A percentile compares a stretch with the other conserved stretches of the same genome.
Conservation (phyloP, 2,113 vertebrate genomes). For the Puntigrus tetrazona region DNA sequence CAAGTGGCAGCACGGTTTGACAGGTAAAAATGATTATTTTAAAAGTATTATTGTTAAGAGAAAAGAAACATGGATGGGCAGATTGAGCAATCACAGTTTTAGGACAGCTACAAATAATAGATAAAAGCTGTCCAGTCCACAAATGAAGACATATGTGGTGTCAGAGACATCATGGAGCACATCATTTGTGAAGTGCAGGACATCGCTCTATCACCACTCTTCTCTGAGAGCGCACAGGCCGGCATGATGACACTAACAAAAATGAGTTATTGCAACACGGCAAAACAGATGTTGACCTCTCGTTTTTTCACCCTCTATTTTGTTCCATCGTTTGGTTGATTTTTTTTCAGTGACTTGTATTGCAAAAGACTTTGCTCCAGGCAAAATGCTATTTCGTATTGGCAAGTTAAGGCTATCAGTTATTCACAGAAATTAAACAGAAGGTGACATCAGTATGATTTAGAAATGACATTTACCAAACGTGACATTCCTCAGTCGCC, state of each 20-base stretch:
- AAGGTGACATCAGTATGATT: slow-evolving; percentile 52
- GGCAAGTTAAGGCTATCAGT: slow-evolving; percentile 64
- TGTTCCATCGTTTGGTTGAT: slow-evolving; percentile 40
- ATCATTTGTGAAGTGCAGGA: slow-evolving; percentile 14
- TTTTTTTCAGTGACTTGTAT: slow-evolving; percentile 38
- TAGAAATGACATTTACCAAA: slow-evolving; percentile 10
- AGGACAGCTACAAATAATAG: slow-evolving; percentile 28
- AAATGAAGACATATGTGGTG: slow-evolving; percentile 13
- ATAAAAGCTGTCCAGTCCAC: slow-evolving; percentile 7
- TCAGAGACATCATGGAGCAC: not conserved
- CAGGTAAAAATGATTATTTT: slow-evolving; percentile 37
- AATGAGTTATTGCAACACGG: slow-evolving; percentile 51
- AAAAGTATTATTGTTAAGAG: slow-evolving; percentile 32
- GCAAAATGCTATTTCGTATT: slow-evolving; percentile 49
- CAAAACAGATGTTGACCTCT: slow-evolving; percentile 19
- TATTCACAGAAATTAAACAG: slow-evolving; percentile 54
- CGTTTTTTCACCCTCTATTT: not conserved
- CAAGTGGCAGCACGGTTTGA: slow-evolving; percentile 23
- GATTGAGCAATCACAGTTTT: slow-evolving; percentile 30
- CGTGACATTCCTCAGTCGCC: slow-evolving; percentile 34
- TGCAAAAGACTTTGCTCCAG: slow-evolving; percentile 47
- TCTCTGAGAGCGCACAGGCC: not conserved
- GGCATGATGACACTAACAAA: slow-evolving; percentile 10
- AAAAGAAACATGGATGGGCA: slow-evolving; percentile 12
- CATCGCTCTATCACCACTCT: not conserved